Conservation (phyloP, 2,113 vertebrate genomes). For the Apeltes quadracus region DNA sequence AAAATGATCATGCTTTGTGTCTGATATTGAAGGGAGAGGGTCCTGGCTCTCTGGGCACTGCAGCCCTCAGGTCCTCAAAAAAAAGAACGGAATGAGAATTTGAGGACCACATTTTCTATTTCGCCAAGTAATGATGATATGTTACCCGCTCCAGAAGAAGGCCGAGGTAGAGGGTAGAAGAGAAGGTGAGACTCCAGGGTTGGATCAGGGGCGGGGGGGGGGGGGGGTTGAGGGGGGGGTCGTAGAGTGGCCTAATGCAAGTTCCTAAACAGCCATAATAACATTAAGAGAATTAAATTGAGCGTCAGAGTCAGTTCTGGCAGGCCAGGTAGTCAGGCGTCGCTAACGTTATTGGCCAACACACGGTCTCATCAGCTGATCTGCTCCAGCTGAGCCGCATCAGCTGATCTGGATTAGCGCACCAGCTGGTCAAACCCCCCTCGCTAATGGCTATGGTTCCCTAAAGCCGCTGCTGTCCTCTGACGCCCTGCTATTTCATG, state of each 20-base stretch:
- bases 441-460: no score
- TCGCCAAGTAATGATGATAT: slow-evolving; percentile 51
- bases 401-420: no score
- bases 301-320: no score
- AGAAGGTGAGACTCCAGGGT: slow-evolving; percentile 32
- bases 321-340: no score
- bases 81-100: slow-evolving; percentile 42
- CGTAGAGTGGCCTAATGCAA: slow-evolving; percentile 32
- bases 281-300: slow-evolving; percentile 28
- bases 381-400: no score
- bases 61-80: slow-evolving; percentile 15
- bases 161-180: slow-evolving; percentile 18
- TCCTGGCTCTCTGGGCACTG: slow-evolving; percentile 28
- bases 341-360: no score
- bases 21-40: slow-evolving; percentile 22
- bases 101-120: slow-evolving; percentile 37
- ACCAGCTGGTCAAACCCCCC: no score
- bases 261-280: slow-evolving; percentile 41
- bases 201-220: slow-evolving; percentile 16
- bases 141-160: slow-evolving; percentile 25
- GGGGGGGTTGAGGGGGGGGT: no score
- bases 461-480: no score
- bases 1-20: slow-evolving; percentile 53
- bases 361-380: no score
- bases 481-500: no score